Conservation (phyloP, 2,797 vertebrate genomes). For the Rhyacichthys aspro region DNA sequence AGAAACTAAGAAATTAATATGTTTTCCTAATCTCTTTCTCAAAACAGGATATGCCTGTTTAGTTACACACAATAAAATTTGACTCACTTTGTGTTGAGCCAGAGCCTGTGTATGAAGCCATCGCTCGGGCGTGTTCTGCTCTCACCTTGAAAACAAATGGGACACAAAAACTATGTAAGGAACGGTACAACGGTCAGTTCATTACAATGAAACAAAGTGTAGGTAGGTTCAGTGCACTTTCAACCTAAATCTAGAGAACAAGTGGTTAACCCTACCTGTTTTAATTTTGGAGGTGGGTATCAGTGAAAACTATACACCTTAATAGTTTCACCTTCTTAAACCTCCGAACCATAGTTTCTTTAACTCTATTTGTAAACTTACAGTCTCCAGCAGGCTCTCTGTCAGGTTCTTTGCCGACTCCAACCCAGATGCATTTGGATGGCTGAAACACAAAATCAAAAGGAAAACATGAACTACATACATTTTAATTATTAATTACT, state of each 20-base stretch:
- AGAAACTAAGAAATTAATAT: too few relatives aligned
- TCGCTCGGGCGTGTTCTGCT: conserved; percentile 67
- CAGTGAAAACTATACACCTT: conserved; percentile 69
- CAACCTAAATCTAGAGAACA: conserved; percentile 65
- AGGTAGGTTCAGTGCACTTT: conserved; percentile 73
- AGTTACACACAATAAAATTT: conserved; percentile 7
- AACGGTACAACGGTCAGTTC: neutral
- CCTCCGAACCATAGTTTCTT: conserved; percentile 51
- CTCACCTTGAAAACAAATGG: conserved; percentile 67
- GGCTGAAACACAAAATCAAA: conserved; percentile 65
- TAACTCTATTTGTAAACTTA: conserved; percentile 52
- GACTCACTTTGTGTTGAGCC: conserved; percentile 78
- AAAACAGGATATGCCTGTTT: too few relatives aligned
- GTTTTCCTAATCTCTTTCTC: too few relatives aligned
- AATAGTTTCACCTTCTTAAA: conserved; percentile 77
- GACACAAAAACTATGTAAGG: conserved; percentile 1
- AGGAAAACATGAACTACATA: conserved; percentile 3
- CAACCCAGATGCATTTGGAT: conserved; percentile 81
- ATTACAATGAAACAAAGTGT: conserved; percentile 42
- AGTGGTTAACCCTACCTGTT: conserved; percentile 72
- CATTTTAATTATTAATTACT: too few relatives aligned
- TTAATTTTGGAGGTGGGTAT: conserved; percentile 77
- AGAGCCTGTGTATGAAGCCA: conserved; percentile 74
- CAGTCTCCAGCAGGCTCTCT: conserved; percentile 83
- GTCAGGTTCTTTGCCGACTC: conserved; percentile 83